A percentile compares a stretch with the other conserved stretches of the same genome.
phyloP scores from a whole-genome alignment of 2,888 invertebrate species.

The Amphiduros pacificus region DNA sequence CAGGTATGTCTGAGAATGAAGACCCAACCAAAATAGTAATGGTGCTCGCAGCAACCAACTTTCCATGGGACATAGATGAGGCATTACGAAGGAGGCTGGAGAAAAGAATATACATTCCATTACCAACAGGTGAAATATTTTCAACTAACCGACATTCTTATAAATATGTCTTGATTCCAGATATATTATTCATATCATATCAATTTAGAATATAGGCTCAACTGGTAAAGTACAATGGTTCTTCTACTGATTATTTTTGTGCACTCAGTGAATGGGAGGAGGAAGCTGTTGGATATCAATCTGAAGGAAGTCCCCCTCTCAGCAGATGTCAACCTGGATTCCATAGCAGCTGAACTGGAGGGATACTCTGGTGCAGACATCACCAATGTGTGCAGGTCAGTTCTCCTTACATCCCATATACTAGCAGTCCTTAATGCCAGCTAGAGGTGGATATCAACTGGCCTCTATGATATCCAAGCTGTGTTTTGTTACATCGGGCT shows the following conservation, averaged over 20 bases:
- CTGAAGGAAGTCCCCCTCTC: constrained; percentile 54
- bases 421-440: no score
- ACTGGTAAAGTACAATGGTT: no score
- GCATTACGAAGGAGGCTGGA: constrained; percentile 90
- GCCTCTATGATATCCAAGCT: no score
- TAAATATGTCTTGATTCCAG: no score
- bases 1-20: constrained; percentile 39
- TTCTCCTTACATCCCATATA: no score
- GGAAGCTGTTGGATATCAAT: constrained; percentile 85
- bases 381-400: constrained; percentile 92
- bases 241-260: no score
- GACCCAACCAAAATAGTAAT: constrained; percentile 70
- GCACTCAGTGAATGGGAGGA: constrained; percentile 71
- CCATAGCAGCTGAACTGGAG: constrained; percentile 82
- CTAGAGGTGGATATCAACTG: no score
- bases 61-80: constrained; percentile 99
- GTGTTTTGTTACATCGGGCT: no score
- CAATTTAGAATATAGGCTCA: no score
- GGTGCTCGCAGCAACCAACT: constrained; percentile 98
- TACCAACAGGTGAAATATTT: constrained; percentile 82
- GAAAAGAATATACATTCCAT: constrained; percentile 96
- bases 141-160: no score
- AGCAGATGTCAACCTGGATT: constrained; percentile 75
- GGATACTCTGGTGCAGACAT: constrained; percentile 99
- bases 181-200: no score